Base-by-base conservation (phyloP, 1,140 invertebrate genomes). In the Mercenaria mercenaria region DNA sequence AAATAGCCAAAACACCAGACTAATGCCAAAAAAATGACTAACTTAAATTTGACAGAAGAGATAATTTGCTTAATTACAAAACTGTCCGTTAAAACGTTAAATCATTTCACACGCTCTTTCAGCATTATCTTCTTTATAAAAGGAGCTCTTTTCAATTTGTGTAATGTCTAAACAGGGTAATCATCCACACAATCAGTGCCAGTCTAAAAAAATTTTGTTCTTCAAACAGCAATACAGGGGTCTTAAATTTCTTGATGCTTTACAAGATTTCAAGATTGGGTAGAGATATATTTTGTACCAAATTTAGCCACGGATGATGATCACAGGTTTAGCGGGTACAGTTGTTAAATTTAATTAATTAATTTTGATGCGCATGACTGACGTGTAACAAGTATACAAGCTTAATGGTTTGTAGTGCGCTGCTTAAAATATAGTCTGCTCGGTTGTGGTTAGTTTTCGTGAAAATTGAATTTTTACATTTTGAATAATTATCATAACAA, bases 41-140 rank as follows among this genome's bases (percentile, higher is more conserved):
- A 72, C n/a, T n/a, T n/a, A n/a, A n/a, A n/a, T 6, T 37, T 72
- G 67, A 72, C 34, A 72, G 67, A 15, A 2, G 1, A 20, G 67
- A 20, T 72, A 39, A 72, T 72, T 39, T 41, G 26, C 6, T 26
- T 39, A 72, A 72, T 72, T 41, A 72, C 67, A 72, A n/a, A 72
- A 41, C 34, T 39, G 34, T 39, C 18, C 11, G 18, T 15, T 67
- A 32, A 41, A 72, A 23, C n/a, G 37, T 39, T 72, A 72, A 67
- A 72, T 72, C 13, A 41, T 72, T 41, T 23, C 34, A 29, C 67
- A 72, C 18, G 29, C 37, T 72, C 34, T 72, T 39, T 39, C 67
- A 20, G 18, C 11, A 72, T 72, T 20, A 72, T 72, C 34, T 72
- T 39, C 11, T 72, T 72, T 72, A 72, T 15, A 72, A 39, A 41